Percentiles rank a stretch among this genome's conserved stretches.
Evolutionary conservation across 2,113 vertebrate genomes (phyloP).

Genomic region (Forbesichthys papilliferus): DNA sequence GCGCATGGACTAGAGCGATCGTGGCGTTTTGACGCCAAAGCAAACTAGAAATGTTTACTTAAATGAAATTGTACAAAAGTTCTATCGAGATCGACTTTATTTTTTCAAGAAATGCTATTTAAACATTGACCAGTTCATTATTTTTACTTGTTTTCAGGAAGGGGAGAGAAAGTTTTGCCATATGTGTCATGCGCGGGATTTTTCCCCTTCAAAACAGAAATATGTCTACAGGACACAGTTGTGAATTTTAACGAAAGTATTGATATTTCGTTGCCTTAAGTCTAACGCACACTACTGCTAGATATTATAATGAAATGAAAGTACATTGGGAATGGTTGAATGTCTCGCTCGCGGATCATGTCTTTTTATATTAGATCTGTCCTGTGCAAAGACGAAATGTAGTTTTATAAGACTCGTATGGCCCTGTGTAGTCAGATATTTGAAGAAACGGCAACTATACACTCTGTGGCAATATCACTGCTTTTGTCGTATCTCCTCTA

Average conservation of each 20-base stretch:
- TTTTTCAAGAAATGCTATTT: slow-evolving; percentile 85
- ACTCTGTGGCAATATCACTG: not conserved
- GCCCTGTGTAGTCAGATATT: slow-evolving; percentile 28
- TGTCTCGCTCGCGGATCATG: slow-evolving; percentile 60
- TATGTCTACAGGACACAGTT: slow-evolving; percentile 52
- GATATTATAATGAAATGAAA: slow-evolving; percentile 51
- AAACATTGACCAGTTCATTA: slow-evolving; percentile 61
- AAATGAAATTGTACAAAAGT: slow-evolving; percentile 55
- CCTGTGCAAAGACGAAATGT: slow-evolving; percentile 36
- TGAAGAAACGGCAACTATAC: not conserved
- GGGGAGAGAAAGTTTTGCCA: slow-evolving; percentile 53
- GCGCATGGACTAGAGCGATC: slow-evolving; percentile 93
- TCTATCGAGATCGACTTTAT: slow-evolving; percentile 79
- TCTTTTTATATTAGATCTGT: slow-evolving; percentile 30
- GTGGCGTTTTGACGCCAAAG: slow-evolving; percentile 85
- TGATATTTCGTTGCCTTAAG: slow-evolving; percentile 76
- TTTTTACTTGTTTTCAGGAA: slow-evolving; percentile 38
- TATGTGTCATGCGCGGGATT: slow-evolving; percentile 44
- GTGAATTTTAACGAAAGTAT: slow-evolving; percentile 57
- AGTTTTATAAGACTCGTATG: slow-evolving; percentile 41
- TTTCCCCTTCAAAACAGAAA: slow-evolving; percentile 42
- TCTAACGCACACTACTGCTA: slow-evolving; percentile 61
- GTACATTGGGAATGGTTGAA: slow-evolving; percentile 61
- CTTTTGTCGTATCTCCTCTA: slow-evolving; percentile 3
- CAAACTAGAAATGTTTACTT: slow-evolving; percentile 54